phyloP scores from a whole-genome alignment of 1,140 invertebrate genomes.

The Elysia chlorotica region DNA sequence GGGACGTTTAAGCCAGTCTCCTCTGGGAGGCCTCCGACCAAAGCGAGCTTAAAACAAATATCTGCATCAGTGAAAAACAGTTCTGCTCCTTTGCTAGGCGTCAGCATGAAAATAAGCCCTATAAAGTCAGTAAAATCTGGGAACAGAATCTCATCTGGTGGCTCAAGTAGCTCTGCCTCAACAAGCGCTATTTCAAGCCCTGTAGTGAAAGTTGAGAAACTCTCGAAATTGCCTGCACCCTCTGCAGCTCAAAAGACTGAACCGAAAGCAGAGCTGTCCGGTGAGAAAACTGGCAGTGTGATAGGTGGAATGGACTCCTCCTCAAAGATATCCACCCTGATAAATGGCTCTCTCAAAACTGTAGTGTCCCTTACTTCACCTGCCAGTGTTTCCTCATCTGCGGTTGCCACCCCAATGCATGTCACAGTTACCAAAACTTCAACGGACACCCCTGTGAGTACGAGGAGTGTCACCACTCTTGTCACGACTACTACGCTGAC shows the following conservation, averaged over 20 bases:
- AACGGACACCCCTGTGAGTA: constrained; percentile 31
- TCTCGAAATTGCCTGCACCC: constrained; percentile 21
- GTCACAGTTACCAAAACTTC: constrained; percentile 27
- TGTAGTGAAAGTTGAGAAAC: constrained; percentile 61
- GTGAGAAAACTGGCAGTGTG: background rate
- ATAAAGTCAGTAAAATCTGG: constrained; percentile 16
- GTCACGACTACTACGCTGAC: constrained; percentile 9
- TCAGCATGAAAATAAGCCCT: constrained; percentile 18
- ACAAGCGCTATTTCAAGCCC: constrained; percentile 38
- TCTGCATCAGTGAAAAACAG: constrained; percentile 20
- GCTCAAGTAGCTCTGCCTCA: background rate
- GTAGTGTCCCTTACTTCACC: constrained; percentile 8
- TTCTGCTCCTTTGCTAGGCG: constrained; percentile 7
- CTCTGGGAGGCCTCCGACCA: constrained; percentile 33
- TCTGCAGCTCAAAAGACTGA: background rate
- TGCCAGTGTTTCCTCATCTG: constrained; percentile 7
- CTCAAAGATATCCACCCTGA: constrained; percentile 21
- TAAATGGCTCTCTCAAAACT: constrained; percentile 20
- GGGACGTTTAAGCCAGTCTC: constrained; percentile 5
- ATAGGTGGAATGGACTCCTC: too few species aligned
- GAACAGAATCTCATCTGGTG: constrained; percentile 3
- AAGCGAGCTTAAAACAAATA: constrained; percentile 52
- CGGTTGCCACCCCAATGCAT: constrained; percentile 19
- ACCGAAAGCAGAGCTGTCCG: background rate
- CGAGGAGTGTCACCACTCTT: constrained; percentile 16